Conservation (phyloP, 2,797 vertebrate species). For the Xiphorhynchus erythropygius region DNA sequence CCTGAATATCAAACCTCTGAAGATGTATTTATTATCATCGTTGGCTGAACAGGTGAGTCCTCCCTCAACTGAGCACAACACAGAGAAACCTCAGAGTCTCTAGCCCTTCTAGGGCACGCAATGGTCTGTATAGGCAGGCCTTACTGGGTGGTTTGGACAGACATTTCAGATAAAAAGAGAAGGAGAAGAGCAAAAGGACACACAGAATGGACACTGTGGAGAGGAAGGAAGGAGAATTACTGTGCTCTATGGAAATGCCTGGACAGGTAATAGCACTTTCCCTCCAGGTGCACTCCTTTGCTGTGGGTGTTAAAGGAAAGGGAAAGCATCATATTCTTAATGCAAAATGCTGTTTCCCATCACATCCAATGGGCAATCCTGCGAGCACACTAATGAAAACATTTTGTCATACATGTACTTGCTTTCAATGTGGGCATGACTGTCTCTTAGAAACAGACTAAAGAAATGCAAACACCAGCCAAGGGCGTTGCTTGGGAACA, state of each 20-base stretch:
- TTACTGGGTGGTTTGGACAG: not conserved
- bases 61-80: not conserved
- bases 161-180: not conserved
- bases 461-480: constrained; percentile 43
- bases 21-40: not conserved
- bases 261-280: not conserved
- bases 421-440: constrained; percentile 10
- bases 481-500: constrained; percentile 71
- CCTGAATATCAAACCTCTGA: not conserved
- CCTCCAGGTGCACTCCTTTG: not conserved
- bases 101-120: too few relatives aligned
- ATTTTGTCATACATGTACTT: constrained; percentile 63
- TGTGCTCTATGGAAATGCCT: not conserved
- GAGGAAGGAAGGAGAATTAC: not conserved
- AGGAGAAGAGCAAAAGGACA: not conserved
- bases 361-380: not conserved
- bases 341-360: constrained; percentile 8
- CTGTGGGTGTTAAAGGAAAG: not conserved
- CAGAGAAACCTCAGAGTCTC: not conserved
- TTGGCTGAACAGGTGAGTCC: not conserved
- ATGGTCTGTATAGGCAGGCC: not conserved
- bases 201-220: not conserved
- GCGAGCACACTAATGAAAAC: constrained; percentile 26
- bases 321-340: not conserved
- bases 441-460: constrained; percentile 66